Evolutionary conservation across 2,797 vertebrate genomes (phyloP).

Genomic region (Dendrocincla tyrannina): DNA sequence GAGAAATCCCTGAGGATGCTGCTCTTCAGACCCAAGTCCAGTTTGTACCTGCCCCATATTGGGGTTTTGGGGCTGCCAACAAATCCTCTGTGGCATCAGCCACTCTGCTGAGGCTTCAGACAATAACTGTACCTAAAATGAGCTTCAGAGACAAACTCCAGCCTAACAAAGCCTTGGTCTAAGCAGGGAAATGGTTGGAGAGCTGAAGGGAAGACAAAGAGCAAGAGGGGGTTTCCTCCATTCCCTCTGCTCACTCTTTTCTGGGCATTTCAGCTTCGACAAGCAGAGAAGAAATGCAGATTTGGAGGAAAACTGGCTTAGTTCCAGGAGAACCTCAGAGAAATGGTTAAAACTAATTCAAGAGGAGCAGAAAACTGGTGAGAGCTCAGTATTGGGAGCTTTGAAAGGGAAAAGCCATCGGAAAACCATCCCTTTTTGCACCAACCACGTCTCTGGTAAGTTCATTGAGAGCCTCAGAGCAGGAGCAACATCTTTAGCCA

Average conservation of each 20-base stretch:
- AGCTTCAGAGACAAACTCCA: background rate
- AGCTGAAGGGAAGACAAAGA: background rate
- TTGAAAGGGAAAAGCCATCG: background rate
- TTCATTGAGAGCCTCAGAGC: background rate
- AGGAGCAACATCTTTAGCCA: fast-evolving
- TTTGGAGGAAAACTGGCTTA: too few relatives aligned
- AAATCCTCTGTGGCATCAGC: background rate
- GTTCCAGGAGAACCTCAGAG: background rate
- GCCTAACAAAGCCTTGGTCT: background rate
- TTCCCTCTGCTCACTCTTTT: background rate
- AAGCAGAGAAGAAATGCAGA: fast-evolving
- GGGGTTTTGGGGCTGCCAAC: background rate
- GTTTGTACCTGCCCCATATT: background rate
- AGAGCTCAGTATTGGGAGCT: background rate
- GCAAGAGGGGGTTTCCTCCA: background rate
- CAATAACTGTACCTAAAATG: fast-evolving
- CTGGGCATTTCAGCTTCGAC: background rate
- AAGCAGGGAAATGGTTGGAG: background rate
- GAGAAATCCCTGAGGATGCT: background rate
- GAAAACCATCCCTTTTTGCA: background rate
- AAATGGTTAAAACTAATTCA: background rate
- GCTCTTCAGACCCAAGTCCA: background rate
- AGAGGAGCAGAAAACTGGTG: background rate
- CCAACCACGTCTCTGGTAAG: fast-evolving
- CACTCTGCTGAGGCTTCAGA: background rate